Evolutionary conservation across 2,888 invertebrate species (phyloP).

Genomic region (Synanthedon formicaeformis): DNA sequence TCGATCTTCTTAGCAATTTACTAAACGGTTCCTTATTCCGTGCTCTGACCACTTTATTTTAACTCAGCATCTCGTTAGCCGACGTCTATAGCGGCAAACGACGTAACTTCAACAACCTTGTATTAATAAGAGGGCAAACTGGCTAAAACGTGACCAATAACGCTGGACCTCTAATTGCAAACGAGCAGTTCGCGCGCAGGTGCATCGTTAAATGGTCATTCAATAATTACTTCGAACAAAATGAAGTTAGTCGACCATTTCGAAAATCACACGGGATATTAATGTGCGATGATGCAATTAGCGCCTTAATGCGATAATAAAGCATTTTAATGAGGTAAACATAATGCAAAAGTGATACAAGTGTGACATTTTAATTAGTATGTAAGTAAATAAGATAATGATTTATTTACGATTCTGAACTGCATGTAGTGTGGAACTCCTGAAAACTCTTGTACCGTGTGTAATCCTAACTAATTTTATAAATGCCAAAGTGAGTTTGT

Average conservation of each 20-base stretch:
- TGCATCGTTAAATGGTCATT: conserved; percentile 9
- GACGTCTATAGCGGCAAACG: conserved; percentile 11
- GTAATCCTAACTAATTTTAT: too few species aligned
- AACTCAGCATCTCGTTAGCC: conserved; percentile 19
- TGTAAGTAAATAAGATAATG: too few species aligned
- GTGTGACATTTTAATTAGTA: too few species aligned
- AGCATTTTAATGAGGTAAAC: too few species aligned
- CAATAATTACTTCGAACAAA: conserved; percentile 25
- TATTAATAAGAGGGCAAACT: conserved; percentile 21
- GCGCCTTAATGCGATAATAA: background rate
- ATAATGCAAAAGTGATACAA: too few species aligned
- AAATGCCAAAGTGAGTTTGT: too few species aligned
- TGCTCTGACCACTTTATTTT: conserved; percentile 13
- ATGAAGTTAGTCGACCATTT: conserved; percentile 24
- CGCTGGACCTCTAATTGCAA: background rate
- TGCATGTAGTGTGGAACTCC: too few species aligned
- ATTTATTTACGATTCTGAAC: too few species aligned
- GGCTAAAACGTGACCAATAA: conserved; percentile 1
- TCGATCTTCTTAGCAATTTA: conserved; percentile 2
- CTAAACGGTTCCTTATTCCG: background rate
- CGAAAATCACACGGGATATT: conserved; percentile 11
- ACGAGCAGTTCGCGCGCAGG: background rate
- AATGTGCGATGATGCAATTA: background rate
- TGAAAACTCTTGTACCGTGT: too few species aligned
- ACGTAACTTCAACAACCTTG: conserved; percentile 21